Conservation (phyloP, 64 coral and sea anemone genomes). For the Cladopsammia gracilis region DNA sequence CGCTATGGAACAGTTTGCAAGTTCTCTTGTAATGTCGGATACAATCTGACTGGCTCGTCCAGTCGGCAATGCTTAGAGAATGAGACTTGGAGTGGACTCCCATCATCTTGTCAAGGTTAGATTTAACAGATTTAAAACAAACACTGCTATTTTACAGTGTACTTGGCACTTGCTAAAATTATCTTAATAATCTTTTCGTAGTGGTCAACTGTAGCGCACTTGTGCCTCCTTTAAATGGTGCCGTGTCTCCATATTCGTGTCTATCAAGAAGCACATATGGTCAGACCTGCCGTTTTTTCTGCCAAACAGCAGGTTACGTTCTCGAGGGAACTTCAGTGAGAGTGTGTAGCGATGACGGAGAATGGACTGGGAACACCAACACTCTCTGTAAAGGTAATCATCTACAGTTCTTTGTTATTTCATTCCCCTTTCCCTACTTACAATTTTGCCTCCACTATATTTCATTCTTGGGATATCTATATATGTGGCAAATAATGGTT, state of each 20-base stretch:
- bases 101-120: slow-evolving; percentile 21
- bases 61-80: slow-evolving; percentile 29
- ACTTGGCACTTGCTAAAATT: not conserved
- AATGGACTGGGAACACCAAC: slow-evolving; percentile 47
- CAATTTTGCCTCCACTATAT: too few relatives aligned
- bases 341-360: slow-evolving; percentile 23
- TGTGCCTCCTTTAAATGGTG: not conserved
- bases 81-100: slow-evolving; percentile 45
- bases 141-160: too few relatives aligned
- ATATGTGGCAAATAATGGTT: too few relatives aligned
- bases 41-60: slow-evolving; percentile 11
- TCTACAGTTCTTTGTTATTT: not conserved
- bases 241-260: slow-evolving; percentile 26
- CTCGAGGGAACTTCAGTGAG: slow-evolving; percentile 23
- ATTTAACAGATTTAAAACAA: not conserved
- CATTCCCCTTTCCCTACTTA: not conserved
- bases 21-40: slow-evolving; percentile 51
- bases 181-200: not conserved
- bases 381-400: slow-evolving; percentile 44
- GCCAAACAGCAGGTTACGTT: slow-evolving; percentile 35
- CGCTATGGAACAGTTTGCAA: slow-evolving; percentile 27
- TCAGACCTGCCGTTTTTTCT: slow-evolving; percentile 35
- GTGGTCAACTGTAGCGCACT: slow-evolving; percentile 46
- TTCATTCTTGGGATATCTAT: too few relatives aligned
- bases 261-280: not conserved